Percentiles rank a stretch among this genome's conserved stretches.
Conservation (phyloP, 1,140 invertebrate species). For the Chlorops oryzae region DNA sequence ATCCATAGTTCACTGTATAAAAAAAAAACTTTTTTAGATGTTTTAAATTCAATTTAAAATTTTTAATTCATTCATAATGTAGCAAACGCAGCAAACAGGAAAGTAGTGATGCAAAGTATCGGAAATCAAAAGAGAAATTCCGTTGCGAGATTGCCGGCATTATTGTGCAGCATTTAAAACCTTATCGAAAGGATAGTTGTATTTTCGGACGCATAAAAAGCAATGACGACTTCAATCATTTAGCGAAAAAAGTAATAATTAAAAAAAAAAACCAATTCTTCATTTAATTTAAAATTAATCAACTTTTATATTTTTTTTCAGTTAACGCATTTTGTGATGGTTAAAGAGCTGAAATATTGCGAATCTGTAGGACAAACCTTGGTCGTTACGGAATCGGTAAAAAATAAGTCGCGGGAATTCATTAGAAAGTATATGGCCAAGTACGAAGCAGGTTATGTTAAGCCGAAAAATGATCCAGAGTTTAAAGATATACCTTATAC, state of each 20-base stretch:
- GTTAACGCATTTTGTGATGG: constrained; percentile 94
- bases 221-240: constrained; percentile 91
- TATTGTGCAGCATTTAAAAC: constrained; percentile 85
- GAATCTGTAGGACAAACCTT: constrained; percentile 73
- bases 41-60: neutral
- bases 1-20: too few relatives aligned
- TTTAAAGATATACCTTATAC: constrained; percentile 21
- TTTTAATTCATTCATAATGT: neutral
- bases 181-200: constrained; percentile 74
- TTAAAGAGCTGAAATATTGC: constrained; percentile 92
- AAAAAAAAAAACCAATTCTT: too few relatives aligned
- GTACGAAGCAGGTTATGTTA: constrained; percentile 58
- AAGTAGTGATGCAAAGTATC: constrained; percentile 14
- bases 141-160: constrained; percentile 80
- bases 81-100: constrained; percentile 4
- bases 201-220: constrained; percentile 76
- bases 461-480: constrained; percentile 26
- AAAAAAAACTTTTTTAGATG: neutral
- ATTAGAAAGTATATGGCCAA: constrained; percentile 94
- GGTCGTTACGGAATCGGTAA: constrained; percentile 86
- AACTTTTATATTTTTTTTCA: constrained; percentile 51
- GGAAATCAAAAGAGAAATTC: constrained; percentile 72
- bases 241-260: constrained; percentile 80
- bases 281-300: neutral
- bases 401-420: constrained; percentile 89